phyloP scores from a whole-genome alignment of 2,888 invertebrate genomes.

The Spodoptera picta region DNA sequence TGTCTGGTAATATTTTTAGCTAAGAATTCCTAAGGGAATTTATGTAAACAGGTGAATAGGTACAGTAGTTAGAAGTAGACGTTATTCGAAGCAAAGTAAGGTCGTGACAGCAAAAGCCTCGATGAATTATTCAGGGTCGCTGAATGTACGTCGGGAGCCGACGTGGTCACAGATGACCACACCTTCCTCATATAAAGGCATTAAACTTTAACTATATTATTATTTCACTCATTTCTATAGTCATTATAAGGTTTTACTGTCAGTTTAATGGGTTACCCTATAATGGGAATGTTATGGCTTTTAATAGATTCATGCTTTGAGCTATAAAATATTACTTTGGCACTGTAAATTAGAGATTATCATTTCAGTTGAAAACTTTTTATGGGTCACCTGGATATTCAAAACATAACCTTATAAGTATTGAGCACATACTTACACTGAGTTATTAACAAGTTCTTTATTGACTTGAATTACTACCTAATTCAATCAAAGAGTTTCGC shows the following conservation, averaged over 20 bases:
- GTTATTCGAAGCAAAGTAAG: conserved; percentile 67
- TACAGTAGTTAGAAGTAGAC: conserved; percentile 56
- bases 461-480: not conserved
- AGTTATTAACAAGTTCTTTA: no score
- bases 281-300: no score
- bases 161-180: conserved; percentile 64
- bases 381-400: no score
- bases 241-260: conserved; percentile 9
- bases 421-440: no score
- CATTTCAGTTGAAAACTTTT: no score
- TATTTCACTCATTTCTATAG: conserved; percentile 39
- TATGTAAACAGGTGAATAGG: conserved; percentile 41
- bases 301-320: no score
- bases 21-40: conserved; percentile 43
- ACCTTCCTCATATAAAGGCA: conserved; percentile 60
- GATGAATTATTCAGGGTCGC: conserved; percentile 81
- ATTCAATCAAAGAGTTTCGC: not conserved
- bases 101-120: conserved; percentile 70
- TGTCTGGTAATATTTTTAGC: conserved; percentile 56
- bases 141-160: conserved; percentile 66
- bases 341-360: no score
- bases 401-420: no score
- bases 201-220: conserved; percentile 35
- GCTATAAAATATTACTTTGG: no score
- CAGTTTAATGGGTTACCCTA: no score